These are phyloP conservation scores for Pachypsylla venusta DNA, from an alignment of 1,140 invertebrate genomes.

Conservation along the genomic window DNA sequence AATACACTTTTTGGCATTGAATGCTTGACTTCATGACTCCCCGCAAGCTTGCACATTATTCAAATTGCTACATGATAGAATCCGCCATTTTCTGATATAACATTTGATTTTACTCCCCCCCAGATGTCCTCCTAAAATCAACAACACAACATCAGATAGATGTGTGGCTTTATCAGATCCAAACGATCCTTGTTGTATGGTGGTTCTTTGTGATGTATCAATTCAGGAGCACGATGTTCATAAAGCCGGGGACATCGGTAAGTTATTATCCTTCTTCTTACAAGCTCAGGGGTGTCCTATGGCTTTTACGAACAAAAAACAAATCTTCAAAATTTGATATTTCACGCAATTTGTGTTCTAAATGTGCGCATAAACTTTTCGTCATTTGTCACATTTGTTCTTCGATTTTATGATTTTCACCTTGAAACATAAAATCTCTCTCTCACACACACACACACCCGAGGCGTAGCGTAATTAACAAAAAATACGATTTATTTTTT, in stretches of 20 bases:
- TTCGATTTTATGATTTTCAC: no score
- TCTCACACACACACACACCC: no score
- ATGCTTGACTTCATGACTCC: no score
- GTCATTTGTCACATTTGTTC: no score
- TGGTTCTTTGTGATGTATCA: conserved; percentile 65
- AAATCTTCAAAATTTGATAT: conserved; percentile 26
- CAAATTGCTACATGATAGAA: no score
- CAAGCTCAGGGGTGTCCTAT: conserved; percentile 15
- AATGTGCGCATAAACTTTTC: no score
- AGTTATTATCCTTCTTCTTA: conserved; percentile 18
- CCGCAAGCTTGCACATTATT: no score
- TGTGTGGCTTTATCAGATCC: conserved; percentile 57
- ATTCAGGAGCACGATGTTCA: conserved; percentile 49
- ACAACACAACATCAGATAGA: conserved; percentile 38
- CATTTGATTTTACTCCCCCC: conserved; percentile 13
- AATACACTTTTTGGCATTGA: no score
- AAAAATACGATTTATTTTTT: no score
- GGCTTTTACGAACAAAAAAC: conserved; percentile 33
- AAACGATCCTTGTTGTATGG: conserved; percentile 65
- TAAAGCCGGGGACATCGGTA: conserved; percentile 29
- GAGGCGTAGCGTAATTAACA: no score
- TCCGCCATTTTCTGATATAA: no score
- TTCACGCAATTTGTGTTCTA: conserved; percentile 24
- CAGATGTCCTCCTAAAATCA: conserved; percentile 38
- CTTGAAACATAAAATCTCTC: no score